phyloP scores from a whole-genome alignment of 92 coral and sea anemone genomes.

The Porites lobata region DNA sequence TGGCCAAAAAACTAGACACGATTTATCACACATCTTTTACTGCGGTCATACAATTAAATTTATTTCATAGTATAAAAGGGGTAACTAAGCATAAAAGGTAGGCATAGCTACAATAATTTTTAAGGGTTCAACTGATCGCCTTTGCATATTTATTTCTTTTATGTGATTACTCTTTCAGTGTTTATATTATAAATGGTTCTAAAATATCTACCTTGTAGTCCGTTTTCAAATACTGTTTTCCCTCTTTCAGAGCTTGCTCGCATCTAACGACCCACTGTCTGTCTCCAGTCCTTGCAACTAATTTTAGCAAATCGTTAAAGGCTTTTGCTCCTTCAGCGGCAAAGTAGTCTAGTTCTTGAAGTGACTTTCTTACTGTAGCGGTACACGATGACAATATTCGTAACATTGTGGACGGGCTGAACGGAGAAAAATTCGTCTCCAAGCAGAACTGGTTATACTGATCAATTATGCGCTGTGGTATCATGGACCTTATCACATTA shows the following conservation, averaged over 20 bases:
- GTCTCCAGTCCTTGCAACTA: slow-evolving; percentile 12
- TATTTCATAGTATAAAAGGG: no score
- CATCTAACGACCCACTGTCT: slow-evolving; percentile 20
- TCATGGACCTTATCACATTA: slow-evolving; percentile 50
- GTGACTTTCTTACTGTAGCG: slow-evolving; percentile 38
- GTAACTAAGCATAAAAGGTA: no score
- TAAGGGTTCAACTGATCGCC: no score
- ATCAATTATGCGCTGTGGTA: slow-evolving; percentile 37
- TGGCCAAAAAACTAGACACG: no score
- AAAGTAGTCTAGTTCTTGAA: slow-evolving; percentile 41
- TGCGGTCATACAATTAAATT: no score
- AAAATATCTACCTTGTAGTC: no score
- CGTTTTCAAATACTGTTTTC: no score
- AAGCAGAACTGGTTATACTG: slow-evolving; percentile 28
- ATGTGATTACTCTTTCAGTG: no score
- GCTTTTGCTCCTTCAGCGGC: slow-evolving; percentile 44
- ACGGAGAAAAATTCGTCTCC: neutral
- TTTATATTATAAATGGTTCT: no score
- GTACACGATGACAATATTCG: slow-evolving; percentile 13
- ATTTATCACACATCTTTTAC: no score
- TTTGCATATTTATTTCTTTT: no score
- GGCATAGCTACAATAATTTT: no score
- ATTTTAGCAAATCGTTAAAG: slow-evolving; percentile 5
- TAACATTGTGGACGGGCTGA: slow-evolving; percentile 1
- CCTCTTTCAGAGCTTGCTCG: neutral